A percentile compares a stretch with the other conserved stretches of the same genome.
Conservation (phyloP, 2,113 vertebrate species). For the Entomyzon cyanotis region DNA sequence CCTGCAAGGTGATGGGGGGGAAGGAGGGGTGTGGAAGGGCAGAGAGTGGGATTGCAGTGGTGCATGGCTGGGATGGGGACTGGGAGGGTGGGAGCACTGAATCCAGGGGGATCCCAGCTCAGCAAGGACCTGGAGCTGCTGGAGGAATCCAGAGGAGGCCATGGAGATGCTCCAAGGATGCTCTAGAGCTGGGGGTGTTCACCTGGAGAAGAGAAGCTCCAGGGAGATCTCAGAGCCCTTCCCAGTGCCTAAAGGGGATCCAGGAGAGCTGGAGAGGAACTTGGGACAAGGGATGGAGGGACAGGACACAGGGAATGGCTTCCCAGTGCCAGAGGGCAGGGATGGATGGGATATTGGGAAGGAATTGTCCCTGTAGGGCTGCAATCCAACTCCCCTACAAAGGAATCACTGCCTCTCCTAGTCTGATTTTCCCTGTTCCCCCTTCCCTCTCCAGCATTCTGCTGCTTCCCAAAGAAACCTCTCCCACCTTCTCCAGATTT, state of each 20-base stretch:
- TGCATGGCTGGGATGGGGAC: accelerated
- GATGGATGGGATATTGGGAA: neutral
- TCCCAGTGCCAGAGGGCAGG: neutral
- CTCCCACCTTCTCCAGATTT: neutral
- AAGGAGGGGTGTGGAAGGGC: accelerated
- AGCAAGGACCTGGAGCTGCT: neutral
- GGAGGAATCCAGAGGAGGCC: neutral
- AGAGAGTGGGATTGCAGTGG: neutral
- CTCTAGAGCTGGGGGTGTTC: neutral
- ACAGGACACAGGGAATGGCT: neutral
- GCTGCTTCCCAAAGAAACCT: neutral
- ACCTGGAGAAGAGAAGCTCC: neutral
- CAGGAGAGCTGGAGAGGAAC: neutral
- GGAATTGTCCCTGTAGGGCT: neutral
- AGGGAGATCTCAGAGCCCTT: neutral
- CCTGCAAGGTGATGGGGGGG: neutral
- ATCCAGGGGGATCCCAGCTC: neutral
- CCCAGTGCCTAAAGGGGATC: neutral
- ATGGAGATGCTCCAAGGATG: accelerated
- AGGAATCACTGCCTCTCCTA: accelerated
- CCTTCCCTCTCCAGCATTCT: neutral
- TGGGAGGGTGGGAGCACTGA: neutral
- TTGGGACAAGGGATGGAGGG: neutral
- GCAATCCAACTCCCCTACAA: neutral
- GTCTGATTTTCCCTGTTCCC: accelerated